phyloP scores from a whole-genome alignment of 2,797 vertebrate species.

The Fistularia commersonii region DNA sequence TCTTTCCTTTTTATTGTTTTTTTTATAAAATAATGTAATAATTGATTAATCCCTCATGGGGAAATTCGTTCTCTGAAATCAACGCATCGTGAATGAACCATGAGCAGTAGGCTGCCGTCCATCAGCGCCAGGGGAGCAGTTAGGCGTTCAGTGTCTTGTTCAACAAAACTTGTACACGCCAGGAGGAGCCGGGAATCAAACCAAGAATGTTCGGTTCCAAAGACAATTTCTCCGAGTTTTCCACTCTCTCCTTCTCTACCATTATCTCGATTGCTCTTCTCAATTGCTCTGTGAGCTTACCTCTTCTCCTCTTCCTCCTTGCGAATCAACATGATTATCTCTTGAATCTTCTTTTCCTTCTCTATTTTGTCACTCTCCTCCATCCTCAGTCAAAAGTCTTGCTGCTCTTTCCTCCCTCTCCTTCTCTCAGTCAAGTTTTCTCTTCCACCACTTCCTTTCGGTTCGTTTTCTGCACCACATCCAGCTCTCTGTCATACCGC shows the following conservation, averaged over 20 bases:
- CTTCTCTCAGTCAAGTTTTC: conserved; percentile 25
- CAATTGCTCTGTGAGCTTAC: conserved; percentile 27
- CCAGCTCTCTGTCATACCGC: conserved; percentile 37
- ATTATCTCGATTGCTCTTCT: conserved; percentile 33
- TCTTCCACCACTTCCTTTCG: conserved; percentile 26
- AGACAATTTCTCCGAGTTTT: no score
- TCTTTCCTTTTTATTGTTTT: conserved; percentile 35
- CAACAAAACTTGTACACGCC: no score
- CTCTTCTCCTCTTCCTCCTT: conserved; percentile 44
- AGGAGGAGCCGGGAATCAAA: no score
- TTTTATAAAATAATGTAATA: no score
- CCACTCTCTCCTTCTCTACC: conserved; percentile 22
- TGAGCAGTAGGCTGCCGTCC: no score
- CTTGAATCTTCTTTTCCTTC: conserved; percentile 37
- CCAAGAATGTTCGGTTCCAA: no score
- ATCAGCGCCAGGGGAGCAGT: no score
- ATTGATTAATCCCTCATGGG: no score
- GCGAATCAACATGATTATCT: conserved; percentile 39
- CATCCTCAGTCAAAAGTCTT: conserved; percentile 3
- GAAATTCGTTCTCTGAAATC: no score
- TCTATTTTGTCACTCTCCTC: conserved; percentile 35
- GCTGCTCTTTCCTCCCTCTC: conserved; percentile 17
- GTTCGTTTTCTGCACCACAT: conserved; percentile 25
- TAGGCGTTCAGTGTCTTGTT: no score
- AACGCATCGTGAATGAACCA: no score